Conservation (phyloP, 1,140 invertebrate genomes). For the Dufourea novaeangliae region DNA sequence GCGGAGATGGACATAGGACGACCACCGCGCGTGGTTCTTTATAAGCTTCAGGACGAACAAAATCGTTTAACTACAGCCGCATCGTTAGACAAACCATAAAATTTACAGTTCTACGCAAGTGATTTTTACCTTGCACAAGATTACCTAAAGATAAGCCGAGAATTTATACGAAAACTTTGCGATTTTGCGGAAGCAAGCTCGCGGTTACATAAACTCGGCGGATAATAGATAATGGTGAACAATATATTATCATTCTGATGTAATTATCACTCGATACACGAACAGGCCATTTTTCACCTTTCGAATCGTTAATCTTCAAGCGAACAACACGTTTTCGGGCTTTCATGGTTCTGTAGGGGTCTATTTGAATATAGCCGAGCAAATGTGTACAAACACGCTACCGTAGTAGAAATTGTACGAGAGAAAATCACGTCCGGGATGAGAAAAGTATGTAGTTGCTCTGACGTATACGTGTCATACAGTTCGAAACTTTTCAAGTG, state of each 20-base stretch:
- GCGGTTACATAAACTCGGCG: constrained; percentile 6
- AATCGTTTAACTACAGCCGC: background rate
- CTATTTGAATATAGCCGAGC: background rate
- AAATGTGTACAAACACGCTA: background rate
- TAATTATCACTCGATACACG: background rate
- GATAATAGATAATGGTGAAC: background rate
- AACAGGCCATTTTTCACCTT: background rate
- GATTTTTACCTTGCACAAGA: background rate
- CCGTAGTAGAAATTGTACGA: background rate
- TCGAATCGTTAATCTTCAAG: background rate
- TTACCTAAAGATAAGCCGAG: background rate
- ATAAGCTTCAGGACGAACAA: background rate
- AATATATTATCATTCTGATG: background rate
- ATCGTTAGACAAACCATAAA: constrained; percentile 9
- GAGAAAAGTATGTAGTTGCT: background rate
- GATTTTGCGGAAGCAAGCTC: background rate
- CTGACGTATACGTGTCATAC: background rate
- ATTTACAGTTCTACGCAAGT: background rate
- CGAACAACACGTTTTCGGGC: background rate
- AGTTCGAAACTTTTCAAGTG: background rate
- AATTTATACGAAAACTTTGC: constrained; percentile 23
- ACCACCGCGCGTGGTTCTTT: background rate
- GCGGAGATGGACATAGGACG: background rate
- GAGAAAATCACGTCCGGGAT: background rate
- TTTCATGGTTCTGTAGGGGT: background rate